phyloP scores from a whole-genome alignment of 2,113 vertebrate genomes.

The Oreochromis spilurus region DNA sequence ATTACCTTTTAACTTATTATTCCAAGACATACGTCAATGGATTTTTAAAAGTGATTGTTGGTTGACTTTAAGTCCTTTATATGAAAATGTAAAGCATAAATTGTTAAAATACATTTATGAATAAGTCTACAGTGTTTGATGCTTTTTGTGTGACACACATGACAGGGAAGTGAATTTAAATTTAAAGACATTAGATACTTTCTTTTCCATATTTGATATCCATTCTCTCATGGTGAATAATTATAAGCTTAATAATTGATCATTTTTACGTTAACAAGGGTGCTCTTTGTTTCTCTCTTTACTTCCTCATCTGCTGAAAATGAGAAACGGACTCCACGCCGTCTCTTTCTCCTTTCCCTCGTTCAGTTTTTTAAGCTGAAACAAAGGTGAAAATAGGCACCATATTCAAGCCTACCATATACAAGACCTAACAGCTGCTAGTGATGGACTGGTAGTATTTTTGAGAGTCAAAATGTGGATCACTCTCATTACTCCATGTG shows the following conservation, averaged over 20 bases:
- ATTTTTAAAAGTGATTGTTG: not conserved
- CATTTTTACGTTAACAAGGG: not conserved
- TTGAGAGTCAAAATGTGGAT: not conserved
- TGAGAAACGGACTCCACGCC: not conserved
- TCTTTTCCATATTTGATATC: not conserved
- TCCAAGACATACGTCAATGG: not conserved
- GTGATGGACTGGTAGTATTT: not conserved
- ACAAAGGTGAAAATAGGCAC: not conserved
- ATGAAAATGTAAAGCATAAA: not conserved
- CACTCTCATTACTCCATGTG: not conserved
- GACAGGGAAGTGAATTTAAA: not conserved
- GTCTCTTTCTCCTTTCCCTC: not conserved
- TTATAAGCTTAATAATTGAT: not conserved
- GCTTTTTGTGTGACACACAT: not conserved
- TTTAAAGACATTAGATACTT: not conserved
- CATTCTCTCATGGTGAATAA: not conserved
- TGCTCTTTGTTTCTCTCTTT: not conserved
- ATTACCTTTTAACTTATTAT: not conserved
- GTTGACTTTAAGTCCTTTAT: not conserved
- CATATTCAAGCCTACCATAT: not conserved
- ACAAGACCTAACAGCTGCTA: not conserved
- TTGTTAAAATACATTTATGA: not conserved
- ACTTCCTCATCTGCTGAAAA: not conserved
- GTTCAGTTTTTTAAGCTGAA: not conserved
- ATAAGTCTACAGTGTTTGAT: not conserved